These are phyloP conservation scores for Altica lythri DNA, from an alignment of 2,888 invertebrate genomes.

Conservation along the genomic window DNA sequence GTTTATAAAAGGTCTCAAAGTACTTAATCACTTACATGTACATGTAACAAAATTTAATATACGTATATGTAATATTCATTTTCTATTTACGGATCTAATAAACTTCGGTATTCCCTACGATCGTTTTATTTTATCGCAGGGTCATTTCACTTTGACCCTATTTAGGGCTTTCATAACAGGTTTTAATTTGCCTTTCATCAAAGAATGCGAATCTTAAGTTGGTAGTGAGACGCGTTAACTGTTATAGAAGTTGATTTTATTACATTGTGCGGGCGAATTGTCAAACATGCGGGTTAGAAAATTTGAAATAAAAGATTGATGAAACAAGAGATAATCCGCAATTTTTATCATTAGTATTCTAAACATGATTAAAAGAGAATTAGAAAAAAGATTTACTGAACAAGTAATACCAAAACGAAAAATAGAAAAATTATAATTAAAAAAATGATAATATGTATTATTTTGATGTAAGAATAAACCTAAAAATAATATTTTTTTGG, in stretches of 20 bases:
- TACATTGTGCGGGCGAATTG: slow-evolving; percentile 39
- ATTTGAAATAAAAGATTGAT: no score
- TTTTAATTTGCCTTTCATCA: slow-evolving; percentile 28
- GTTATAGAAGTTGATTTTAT: slow-evolving; percentile 42
- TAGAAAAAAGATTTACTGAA: no score
- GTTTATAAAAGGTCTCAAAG: neutral
- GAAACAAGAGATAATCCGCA: no score
- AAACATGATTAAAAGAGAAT: no score
- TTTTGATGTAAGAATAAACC: no score
- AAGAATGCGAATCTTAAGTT: slow-evolving; percentile 30
- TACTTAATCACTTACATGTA: no score
- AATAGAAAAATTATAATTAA: no score
- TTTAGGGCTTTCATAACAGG: slow-evolving; percentile 23
- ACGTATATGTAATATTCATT: neutral
- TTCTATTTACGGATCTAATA: no score
- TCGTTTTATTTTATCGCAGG: slow-evolving; percentile 2
- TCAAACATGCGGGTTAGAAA: slow-evolving; percentile 42
- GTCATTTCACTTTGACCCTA: slow-evolving; percentile 17
- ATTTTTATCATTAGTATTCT: no score
- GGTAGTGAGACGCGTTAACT: slow-evolving; percentile 38
- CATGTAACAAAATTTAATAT: neutral
- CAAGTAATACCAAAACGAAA: no score
- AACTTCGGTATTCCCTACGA: no score
- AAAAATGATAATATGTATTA: neutral
- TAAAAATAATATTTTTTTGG: neutral